Conservation (phyloP, 2,113 vertebrate species). For the Pituophis catenifer region DNA sequence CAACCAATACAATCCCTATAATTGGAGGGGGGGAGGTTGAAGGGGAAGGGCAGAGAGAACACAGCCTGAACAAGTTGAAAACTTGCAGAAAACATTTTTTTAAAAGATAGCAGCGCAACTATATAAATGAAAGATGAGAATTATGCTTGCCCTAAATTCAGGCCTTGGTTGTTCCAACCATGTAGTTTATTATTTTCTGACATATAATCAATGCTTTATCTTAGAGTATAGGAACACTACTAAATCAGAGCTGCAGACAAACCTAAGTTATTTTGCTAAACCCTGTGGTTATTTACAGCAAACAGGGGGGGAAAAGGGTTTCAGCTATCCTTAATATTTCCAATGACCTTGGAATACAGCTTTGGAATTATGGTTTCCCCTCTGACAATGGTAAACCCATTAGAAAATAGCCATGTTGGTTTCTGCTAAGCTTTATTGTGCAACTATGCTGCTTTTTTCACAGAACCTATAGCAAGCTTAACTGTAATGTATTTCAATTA, state of each 20-base stretch:
- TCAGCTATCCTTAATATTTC: not conserved
- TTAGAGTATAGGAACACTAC: not conserved
- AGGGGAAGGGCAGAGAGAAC: not conserved
- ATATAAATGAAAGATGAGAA: not conserved
- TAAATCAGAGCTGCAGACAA: not conserved
- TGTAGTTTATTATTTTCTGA: not conserved
- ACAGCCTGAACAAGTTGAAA: conserved; percentile 16
- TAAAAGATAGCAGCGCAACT: not conserved
- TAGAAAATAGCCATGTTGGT: not conserved
- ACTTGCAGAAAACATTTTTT: not conserved
- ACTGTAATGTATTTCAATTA: not conserved
- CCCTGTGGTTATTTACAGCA: not conserved
- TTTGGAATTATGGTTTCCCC: not conserved
- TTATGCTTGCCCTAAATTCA: not conserved
- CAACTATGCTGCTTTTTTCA: not conserved
- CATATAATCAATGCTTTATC: not conserved
- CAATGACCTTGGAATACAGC: not conserved
- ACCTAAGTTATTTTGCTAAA: not conserved
- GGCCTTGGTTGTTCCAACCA: not conserved
- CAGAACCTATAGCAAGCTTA: not conserved
- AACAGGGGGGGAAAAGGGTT: not conserved
- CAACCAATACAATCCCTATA: conserved; percentile 90
- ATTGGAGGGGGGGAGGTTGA: not conserved
- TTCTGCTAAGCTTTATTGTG: not conserved
- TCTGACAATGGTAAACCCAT: not conserved